Evolutionary conservation across 2,797 vertebrate species (phyloP), one percentile per base, ranked within the genome.

Genomic region (Rhinogobio ventralis): DNA sequence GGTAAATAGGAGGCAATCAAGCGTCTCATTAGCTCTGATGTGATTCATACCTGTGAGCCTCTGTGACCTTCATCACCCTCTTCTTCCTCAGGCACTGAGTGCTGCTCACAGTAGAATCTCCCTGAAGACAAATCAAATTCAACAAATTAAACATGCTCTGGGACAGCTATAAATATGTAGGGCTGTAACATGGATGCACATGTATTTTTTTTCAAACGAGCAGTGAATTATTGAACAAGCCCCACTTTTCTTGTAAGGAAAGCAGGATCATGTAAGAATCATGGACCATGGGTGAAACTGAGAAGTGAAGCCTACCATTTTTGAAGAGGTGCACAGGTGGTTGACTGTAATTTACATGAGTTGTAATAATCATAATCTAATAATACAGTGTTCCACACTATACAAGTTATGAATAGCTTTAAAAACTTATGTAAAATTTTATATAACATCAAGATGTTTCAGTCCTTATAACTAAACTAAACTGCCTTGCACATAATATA

Each of bases 91-190:
- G 78, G 91, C 28, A 95, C 94, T 0, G 94, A 93, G 90, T 96
- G 95, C 88, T 92, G 92, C 89, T 95, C 94, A 3, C 95, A 96
- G 92, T 91, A 96, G 89, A 96, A 96, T 49, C 85, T 94, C 90
- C 95, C 95, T 96, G 92, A 84, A 82, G 86, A 79, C 28, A 89
- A 67, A 86, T 76, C 79, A 86, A 74, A 92, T 23, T 85, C 8
- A 82, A 71, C 64, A 87, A 85, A 42, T 42, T 42, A 8, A 42
- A 42, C 9, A 45, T 19, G 62, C 46, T 72, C 60, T 33, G 11
- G 3, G 30, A 7, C 30, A 57, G 46, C 20, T 30, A 9, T 20
- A 60, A 53, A 53, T 14, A 36, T 13, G 30, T 4, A 75, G 79
- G 49, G 15, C 23, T 57, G 14, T 42, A 28, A 71, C 36, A 68